These are phyloP conservation scores for Pimpla rufipes DNA, from an alignment of 2,888 invertebrate species.

Conservation along the genomic window DNA sequence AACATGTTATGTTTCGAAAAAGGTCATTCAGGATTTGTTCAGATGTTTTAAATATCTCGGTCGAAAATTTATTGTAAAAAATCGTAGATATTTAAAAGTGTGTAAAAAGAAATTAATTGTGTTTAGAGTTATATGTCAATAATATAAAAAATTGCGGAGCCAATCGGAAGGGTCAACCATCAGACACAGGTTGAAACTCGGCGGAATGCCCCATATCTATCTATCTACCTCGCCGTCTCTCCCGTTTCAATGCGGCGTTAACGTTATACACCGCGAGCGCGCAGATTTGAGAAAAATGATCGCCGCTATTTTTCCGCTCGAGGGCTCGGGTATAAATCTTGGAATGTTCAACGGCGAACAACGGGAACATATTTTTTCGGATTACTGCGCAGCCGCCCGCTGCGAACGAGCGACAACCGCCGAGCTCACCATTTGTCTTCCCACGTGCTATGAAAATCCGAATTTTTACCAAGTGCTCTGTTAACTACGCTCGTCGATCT, in stretches of 20 bases:
- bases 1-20: no score
- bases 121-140: no score
- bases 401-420: conserved; percentile 34
- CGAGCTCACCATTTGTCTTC: conserved; percentile 37
- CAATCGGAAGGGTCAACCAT: no score
- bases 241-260: conserved; percentile 12
- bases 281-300: conserved; percentile 61
- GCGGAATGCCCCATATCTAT: background rate
- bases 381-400: conserved; percentile 16
- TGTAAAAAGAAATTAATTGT: no score
- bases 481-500: background rate
- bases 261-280: background rate
- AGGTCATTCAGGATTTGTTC: no score
- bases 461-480: conserved; percentile 12
- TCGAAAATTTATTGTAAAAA: no score
- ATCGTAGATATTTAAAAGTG: no score
- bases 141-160: no score
- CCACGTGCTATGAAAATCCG: conserved; percentile 7
- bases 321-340: conserved; percentile 51
- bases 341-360: conserved; percentile 43
- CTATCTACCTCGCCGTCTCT: background rate
- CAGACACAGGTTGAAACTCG: no score
- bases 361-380: conserved; percentile 52
- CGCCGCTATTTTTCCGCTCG: conserved; percentile 58
- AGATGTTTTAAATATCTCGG: no score